Percentiles rank a stretch among this genome's conserved stretches.
phyloP scores from a whole-genome alignment of 1,140 invertebrate species.

The Telenomus remus region DNA sequence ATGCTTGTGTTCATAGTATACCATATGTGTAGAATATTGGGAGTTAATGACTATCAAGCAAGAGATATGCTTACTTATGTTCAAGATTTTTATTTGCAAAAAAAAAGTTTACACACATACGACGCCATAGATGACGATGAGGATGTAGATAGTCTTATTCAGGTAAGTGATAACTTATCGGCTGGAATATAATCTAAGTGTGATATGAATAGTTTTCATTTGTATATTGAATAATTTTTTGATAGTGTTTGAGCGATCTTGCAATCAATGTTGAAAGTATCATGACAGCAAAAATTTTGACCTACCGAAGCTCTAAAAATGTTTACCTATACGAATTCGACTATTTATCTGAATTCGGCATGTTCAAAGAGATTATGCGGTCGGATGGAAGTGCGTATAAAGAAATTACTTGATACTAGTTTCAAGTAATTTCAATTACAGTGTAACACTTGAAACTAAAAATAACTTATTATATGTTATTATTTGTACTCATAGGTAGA shows the following conservation, averaged over 20 bases:
- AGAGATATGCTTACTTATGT: slow-evolving; percentile 51
- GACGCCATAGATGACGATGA: slow-evolving; percentile 2
- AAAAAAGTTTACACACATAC: slow-evolving; percentile 61
- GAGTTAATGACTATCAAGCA: slow-evolving; percentile 11
- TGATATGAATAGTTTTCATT: too few species aligned
- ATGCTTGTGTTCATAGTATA: background rate
- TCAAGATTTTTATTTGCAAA: slow-evolving; percentile 78
- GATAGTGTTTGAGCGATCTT: slow-evolving; percentile 66
- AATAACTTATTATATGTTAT: too few species aligned
- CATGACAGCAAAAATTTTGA: slow-evolving; percentile 63
- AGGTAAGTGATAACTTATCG: too few species aligned
- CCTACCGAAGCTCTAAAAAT: slow-evolving; percentile 56
- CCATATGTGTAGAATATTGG: slow-evolving; percentile 31
- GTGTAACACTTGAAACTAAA: too few species aligned
- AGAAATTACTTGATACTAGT: too few species aligned
- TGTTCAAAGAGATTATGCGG: slow-evolving; percentile 64
- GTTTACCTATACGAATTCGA: slow-evolving; percentile 68
- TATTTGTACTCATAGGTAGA: slow-evolving; percentile 64
- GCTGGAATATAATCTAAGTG: too few species aligned
- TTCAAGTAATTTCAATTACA: too few species aligned
- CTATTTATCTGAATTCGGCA: slow-evolving; percentile 60
- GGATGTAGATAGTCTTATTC: too few species aligned
- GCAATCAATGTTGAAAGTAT: slow-evolving; percentile 52
- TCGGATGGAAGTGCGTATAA: slow-evolving; percentile 53
- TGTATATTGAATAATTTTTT: too few species aligned